Base-by-base conservation (phyloP, 2,113 vertebrate species). In the Eira barbara region DNA sequence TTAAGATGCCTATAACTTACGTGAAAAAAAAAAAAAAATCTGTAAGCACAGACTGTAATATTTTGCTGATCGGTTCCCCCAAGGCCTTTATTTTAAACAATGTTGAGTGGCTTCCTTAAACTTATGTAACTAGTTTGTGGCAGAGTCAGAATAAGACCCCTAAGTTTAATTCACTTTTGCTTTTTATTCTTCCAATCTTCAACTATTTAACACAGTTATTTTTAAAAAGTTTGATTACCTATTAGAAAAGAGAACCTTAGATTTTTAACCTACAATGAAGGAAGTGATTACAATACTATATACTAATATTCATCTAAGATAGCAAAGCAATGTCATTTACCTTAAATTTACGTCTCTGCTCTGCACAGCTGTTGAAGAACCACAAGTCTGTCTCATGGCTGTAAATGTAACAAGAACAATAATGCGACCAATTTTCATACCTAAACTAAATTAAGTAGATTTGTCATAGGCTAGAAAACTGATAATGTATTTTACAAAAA, bases 241-340 rank as follows among this genome's bases (percentile, higher is more conserved):
- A 90, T 29, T 83, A 25, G 49, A 69, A 93, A 95, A 78, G 55
- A 94, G n/a, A 94, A 39, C 6, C 39, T 98, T 74, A 94, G 78
- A 39, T 97, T 95, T 95, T 79, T 92, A 93, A 89, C 90, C 76
- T 97, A 91, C 65, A 92, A 74, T 17, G 93, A 97, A 96, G 89
- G 96, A 98, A 96, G 87, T 93, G 91, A 94, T 94, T 80, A 88
- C 74, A 94, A 17, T 79, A 80, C 63, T 94, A 82, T 11, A 87
- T 63, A 97, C 1, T 12, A 97, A 95, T 88, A 97, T 79, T 91
- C 79, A 94, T 71, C 97, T 96, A 95, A 78, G 92, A 97, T 79
- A 98, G 96, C 97, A 98, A 96, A 98, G 42, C 97, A 89, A 97
- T 80, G 97, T 92, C 93, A 96, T 98, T 97, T 98, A 98, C 95